Percentiles rank a stretch among this genome's conserved stretches.
phyloP scores from a whole-genome alignment of 2,797 vertebrate species.

The Pseudochromis fuscus region DNA sequence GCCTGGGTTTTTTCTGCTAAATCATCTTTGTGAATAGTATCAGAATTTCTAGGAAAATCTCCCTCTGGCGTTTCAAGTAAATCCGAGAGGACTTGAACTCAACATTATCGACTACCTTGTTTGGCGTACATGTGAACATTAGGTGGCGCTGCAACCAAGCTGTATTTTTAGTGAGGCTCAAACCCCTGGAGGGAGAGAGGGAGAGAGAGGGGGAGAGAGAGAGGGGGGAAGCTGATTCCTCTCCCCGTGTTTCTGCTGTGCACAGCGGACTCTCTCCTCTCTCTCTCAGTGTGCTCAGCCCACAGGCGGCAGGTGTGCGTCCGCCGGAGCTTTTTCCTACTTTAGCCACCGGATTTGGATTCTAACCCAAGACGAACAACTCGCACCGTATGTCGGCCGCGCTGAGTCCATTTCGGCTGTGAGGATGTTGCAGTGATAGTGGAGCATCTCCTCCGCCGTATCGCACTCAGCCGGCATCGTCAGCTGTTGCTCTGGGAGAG shows the following conservation, averaged over 20 bases:
- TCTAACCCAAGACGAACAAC: slow-evolving; percentile 30
- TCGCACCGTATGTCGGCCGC: slow-evolving; percentile 37
- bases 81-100: neutral
- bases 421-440: slow-evolving; percentile 76
- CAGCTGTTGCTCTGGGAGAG: slow-evolving; percentile 84
- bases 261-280: slow-evolving; percentile 40
- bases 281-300: slow-evolving; percentile 51
- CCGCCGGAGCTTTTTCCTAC: slow-evolving; percentile 39
- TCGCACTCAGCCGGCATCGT: slow-evolving; percentile 72
- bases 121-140: slow-evolving; percentile 6
- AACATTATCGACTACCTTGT: neutral
- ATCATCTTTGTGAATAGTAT: too few relatives aligned
- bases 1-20: too few relatives aligned
- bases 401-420: slow-evolving; percentile 21
- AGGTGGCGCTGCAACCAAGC: slow-evolving; percentile 72
- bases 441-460: slow-evolving; percentile 61
- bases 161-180: slow-evolving; percentile 16
- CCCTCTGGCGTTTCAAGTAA: too few relatives aligned
- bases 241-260: slow-evolving; percentile 26
- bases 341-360: slow-evolving; percentile 41
- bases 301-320: slow-evolving; percentile 71
- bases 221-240: slow-evolving; percentile 32
- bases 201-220: slow-evolving; percentile 38
- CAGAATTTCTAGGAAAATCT: too few relatives aligned
- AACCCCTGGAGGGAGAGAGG: slow-evolving; percentile 50